Conservation (phyloP, 92 coral and sea anemone species). For the Desmophyllum pertusum region DNA sequence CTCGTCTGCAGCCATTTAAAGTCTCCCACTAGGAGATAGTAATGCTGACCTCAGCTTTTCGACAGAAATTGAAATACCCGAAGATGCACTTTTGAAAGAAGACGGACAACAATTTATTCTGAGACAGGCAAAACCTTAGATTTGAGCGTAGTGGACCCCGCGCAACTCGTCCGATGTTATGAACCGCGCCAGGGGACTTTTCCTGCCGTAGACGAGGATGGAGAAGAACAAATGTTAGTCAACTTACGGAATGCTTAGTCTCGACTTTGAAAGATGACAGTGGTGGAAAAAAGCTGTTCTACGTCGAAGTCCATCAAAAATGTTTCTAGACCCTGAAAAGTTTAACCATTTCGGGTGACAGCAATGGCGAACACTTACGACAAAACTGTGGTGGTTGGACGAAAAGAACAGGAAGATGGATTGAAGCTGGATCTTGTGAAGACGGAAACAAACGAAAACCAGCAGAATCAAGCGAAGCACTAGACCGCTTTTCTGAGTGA, state of each 20-base stretch:
- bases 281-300: constrained; percentile 53
- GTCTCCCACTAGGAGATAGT: constrained; percentile 3
- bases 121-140: constrained; percentile 55
- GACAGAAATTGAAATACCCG: constrained; percentile 66
- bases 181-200: constrained; percentile 71
- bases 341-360: constrained; percentile 41
- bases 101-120: constrained; percentile 52
- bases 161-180: constrained; percentile 53
- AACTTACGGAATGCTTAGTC: constrained; percentile 62
- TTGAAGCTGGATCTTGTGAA: not conserved
- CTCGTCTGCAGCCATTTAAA: constrained; percentile 16
- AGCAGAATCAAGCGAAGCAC: not conserved
- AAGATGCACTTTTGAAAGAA: constrained; percentile 47
- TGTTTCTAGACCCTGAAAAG: constrained; percentile 59
- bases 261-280: constrained; percentile 57
- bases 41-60: constrained; percentile 12
- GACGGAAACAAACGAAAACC: not conserved
- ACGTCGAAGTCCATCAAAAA: constrained; percentile 39
- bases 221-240: constrained; percentile 54
- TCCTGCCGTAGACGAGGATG: constrained; percentile 56
- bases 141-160: constrained; percentile 54
- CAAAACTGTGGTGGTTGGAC: constrained; percentile 70
- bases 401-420: constrained; percentile 68
- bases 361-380: constrained; percentile 30
- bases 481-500: too few relatives aligned